A percentile compares a stretch with the other conserved stretches of the same genome.
phyloP scores from a whole-genome alignment of 2,888 invertebrate species.

The Ichneumoninae sp. region DNA sequence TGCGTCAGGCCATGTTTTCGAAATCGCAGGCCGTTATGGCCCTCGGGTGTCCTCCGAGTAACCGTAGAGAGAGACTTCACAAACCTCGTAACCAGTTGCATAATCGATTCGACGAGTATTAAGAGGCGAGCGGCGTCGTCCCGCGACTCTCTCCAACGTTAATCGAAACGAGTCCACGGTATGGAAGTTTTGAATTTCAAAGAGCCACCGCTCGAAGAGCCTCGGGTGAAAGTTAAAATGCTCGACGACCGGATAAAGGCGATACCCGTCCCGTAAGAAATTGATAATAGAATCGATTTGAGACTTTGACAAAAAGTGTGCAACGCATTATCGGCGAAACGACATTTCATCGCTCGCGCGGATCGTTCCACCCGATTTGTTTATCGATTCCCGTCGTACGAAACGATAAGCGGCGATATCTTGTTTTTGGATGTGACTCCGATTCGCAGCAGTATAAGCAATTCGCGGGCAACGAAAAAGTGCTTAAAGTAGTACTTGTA shows the following conservation, averaged over 20 bases:
- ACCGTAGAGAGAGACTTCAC: too few relatives aligned
- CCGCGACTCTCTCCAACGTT: constrained; percentile 61
- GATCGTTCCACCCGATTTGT: background rate
- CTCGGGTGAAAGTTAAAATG: constrained; percentile 56
- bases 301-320: background rate
- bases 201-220: constrained; percentile 31
- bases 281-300: constrained; percentile 17
- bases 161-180: constrained; percentile 52
- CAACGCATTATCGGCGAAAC: background rate
- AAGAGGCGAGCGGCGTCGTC: constrained; percentile 34
- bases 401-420: background rate
- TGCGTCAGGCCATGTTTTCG: background rate
- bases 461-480: background rate
- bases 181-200: constrained; percentile 48
- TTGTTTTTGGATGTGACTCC: background rate
- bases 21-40: background rate
- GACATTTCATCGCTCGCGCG: background rate
- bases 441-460: background rate
- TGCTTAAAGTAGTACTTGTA: background rate
- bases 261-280: constrained; percentile 12
- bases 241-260: constrained; percentile 5
- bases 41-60: constrained; percentile 4
- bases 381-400: background rate
- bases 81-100: constrained; percentile 29
- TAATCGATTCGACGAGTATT: constrained; percentile 45